A percentile compares a stretch with the other conserved stretches of the same genome.
Evolutionary conservation across 2,113 vertebrate genomes (phyloP).

Genomic region (Solenodon paradoxus): DNA sequence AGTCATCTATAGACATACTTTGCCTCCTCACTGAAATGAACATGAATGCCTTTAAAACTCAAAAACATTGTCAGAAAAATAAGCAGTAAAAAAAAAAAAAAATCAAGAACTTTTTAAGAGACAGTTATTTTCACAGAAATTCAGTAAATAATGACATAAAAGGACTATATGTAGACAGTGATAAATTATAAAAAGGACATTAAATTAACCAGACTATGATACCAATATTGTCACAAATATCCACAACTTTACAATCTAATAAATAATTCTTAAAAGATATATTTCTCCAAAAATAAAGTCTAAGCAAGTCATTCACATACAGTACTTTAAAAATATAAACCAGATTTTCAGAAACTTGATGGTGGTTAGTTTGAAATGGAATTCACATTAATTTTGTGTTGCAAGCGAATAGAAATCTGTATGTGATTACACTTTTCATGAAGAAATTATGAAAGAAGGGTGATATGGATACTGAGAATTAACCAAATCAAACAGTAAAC

Average conservation of each 20-base stretch:
- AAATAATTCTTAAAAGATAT: neutral
- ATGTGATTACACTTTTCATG: conserved; percentile 48
- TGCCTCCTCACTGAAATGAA: neutral
- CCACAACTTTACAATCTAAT: conserved; percentile 15
- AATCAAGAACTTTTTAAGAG: no score
- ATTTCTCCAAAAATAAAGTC: conserved; percentile 40
- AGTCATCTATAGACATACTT: neutral
- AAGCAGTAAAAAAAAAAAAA: neutral
- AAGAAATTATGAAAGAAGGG: conserved; percentile 57
- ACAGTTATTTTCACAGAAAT: conserved; percentile 49
- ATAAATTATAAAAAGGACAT: neutral
- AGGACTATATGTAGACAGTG: neutral
- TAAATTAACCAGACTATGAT: neutral
- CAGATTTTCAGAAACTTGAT: conserved; percentile 58
- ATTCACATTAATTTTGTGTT: conserved; percentile 59
- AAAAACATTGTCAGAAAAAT: neutral
- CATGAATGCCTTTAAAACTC: neutral
- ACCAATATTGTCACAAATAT: neutral
- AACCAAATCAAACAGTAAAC: conserved; percentile 39
- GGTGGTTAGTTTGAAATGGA: conserved; percentile 47
- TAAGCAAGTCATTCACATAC: neutral
- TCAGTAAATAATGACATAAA: neutral
- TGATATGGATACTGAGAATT: conserved; percentile 38
- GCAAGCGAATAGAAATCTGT: conserved; percentile 52
- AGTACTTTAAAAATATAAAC: conserved; percentile 59